Evolutionary conservation across 2,797 vertebrate genomes (phyloP), one percentile per base, ranked within the genome.

Genomic region (Parauchenoglanis punctatus): DNA sequence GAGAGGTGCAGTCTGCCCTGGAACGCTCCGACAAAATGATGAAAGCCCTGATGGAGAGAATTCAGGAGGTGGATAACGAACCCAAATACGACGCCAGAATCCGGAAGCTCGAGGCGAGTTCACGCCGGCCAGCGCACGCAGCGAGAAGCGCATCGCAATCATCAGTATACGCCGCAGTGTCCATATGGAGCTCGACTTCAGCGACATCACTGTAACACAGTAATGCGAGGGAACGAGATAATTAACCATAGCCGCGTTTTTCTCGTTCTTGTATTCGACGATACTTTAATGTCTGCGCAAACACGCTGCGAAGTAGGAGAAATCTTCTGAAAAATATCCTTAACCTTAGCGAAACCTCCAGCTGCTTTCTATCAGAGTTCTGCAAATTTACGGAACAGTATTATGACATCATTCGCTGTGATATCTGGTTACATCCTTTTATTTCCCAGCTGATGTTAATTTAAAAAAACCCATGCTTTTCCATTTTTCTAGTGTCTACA

Each of bases 71-170:
- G 28, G 92, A 93, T 2, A 15, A 28, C 2, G 85, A 82, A 31
- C 25, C 88, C 1, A 83, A 82, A 89, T 92, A 90, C 65, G 92
- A 93, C 84, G 23, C 28, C 12, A 72, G 89, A 44, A 88, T 95
- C 23, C 76, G 90, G 58, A 93, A 90, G 80, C 89, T 96, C 0
- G 91, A 95, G 93, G 95, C 95, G 58, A 44, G 35, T 25, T 5
- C 2, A 49, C 40, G 49, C 7, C 49, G 49, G 49, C 49, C 52
- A 54, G 58, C 20, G 18, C 20, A 25, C 7, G 25, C 61, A 4
- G 17, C 20, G 31, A 40, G 31, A 70, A 40, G 13, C 72, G 18
- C 20, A 46, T 68, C 10, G 10, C 23, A 46, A 46, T 23, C 18
- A 0, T 73, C 25, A 1, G 7, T 23, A 18, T 6, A 70, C 67